Base-by-base conservation (phyloP, 1,140 invertebrate species). In the Drosophila pruinosa region DNA sequence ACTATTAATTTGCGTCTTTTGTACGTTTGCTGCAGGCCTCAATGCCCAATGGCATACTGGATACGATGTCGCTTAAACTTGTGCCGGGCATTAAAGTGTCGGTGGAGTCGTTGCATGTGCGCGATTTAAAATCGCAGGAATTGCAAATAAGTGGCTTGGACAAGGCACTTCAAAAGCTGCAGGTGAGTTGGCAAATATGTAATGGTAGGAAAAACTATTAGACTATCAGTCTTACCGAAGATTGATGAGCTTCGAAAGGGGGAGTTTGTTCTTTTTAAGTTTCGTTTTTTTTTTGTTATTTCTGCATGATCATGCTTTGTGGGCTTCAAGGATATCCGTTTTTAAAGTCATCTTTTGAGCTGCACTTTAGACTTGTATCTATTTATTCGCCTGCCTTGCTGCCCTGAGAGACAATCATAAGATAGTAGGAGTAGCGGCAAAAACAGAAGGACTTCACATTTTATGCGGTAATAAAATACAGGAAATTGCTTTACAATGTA, bases 141-240 rank as follows among this genome's bases (percentile, higher is more conserved):
- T 48, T 91, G 48, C 79, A 82, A 28, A 72, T 91, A 50, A 91
- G 77, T 52, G 91, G 91, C 28, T 59, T 91, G 48, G 90, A 91
- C 43, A 91, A 85, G 65, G 77, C 89, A 19, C 50, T 91, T n/a
- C 79, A 89, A 53, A 90, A 82, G 52, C 67, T 91, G 47, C 76
- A 91, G 90, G 90, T 91, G 43, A 79, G 90, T 79, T 31, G 12
- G 21, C 28, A 10, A 26, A 50, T 45, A 22, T 22, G 21, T 45
- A 12, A 21, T 8, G 26, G 45, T 26, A 15, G 45, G 34, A 57
- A 58, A 56, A 39, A 22, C 50, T 53, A 53, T 53, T 53, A 52
- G 48, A 52, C 26, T 36, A 7, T n/a, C 15, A n/a, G 19, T 17
- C 15, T 19, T 2, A 2, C 28, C 3, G 17, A 54, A 59, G 57